A percentile compares a stretch with the other conserved stretches of the same genome.
These are phyloP conservation scores for Drosophila leontia DNA, from an alignment of 1,140 invertebrate species.

Conservation along the genomic window DNA sequence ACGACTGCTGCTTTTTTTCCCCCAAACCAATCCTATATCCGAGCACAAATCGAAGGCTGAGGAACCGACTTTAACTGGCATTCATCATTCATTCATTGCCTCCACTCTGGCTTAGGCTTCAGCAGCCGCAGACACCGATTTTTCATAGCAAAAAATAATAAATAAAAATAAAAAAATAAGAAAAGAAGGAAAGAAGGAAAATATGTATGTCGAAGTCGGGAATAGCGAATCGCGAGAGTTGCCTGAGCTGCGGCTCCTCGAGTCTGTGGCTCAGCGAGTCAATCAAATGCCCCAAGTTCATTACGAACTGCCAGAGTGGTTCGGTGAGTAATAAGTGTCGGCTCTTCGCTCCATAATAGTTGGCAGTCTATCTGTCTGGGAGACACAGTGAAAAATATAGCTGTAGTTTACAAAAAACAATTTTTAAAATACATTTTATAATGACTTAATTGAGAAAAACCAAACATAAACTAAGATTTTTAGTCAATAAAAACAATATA, in stretches of 20 bases:
- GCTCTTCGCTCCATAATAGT: constrained; percentile 59
- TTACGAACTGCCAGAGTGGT: constrained; percentile 76
- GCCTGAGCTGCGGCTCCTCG: constrained; percentile 29
- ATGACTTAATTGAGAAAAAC: neutral
- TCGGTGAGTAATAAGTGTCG: constrained; percentile 77
- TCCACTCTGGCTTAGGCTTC: constrained; percentile 8
- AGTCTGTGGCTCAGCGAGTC: constrained; percentile 44
- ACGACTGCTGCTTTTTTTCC: constrained; percentile 57
- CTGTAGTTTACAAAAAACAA: constrained; percentile 3
- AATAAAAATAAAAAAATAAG: neutral
- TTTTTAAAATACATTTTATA: neutral
- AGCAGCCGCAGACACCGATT: constrained; percentile 41
- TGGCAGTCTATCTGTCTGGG: constrained; percentile 51
- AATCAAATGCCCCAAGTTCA: constrained; percentile 79
- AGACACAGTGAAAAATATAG: constrained; percentile 1
- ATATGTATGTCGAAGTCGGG: constrained; percentile 59
- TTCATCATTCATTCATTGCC: constrained; percentile 80
- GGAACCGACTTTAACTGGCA: constrained; percentile 48
- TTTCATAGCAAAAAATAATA: constrained; percentile 52
- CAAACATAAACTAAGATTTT: no score
- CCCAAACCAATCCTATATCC: constrained; percentile 19
- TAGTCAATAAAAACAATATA: no score
- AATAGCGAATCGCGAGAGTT: constrained; percentile 34
- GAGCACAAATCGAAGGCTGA: constrained; percentile 26
- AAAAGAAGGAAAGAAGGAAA: neutral